phyloP scores from a whole-genome alignment of 2,888 invertebrate species.

The Hyposoter didymator region DNA sequence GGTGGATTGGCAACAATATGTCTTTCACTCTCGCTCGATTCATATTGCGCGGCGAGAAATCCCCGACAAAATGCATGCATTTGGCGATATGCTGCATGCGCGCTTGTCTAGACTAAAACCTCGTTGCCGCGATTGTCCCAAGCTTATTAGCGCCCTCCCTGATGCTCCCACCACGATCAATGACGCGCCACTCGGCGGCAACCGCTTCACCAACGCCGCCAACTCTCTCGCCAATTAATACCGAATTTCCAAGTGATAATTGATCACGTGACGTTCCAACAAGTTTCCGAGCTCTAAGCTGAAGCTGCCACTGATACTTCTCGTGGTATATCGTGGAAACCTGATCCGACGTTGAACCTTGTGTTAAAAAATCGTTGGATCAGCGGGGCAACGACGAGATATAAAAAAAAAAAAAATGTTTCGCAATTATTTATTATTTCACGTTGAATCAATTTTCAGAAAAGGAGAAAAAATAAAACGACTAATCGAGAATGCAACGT shows the following conservation, averaged over 20 bases:
- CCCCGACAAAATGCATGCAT: constrained; percentile 36
- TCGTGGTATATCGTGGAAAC: neutral
- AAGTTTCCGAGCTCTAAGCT: neutral
- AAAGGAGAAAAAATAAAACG: too few species aligned
- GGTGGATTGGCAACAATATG: constrained; percentile 32
- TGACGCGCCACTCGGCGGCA: constrained; percentile 13
- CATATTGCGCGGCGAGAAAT: constrained; percentile 12
- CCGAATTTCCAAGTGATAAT: constrained; percentile 15
- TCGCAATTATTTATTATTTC: too few species aligned
- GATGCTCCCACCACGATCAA: neutral
- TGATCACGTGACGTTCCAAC: neutral
- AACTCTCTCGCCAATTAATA: constrained; percentile 20
- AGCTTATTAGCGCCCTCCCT: constrained; percentile 47
- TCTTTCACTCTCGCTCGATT: constrained; percentile 1
- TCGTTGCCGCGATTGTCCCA: constrained; percentile 1
- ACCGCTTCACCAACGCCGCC: neutral
- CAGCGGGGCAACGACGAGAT: too few species aligned
- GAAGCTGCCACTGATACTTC: too few species aligned
- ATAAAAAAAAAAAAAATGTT: too few species aligned
- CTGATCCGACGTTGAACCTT: neutral
- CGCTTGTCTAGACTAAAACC: constrained; percentile 46
- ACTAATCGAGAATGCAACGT: neutral
- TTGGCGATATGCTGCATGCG: neutral
- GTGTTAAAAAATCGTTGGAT: neutral
- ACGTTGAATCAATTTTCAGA: too few species aligned